Conservation (phyloP, 1,140 invertebrate genomes). For the Fragariocoptes setiger region DNA sequence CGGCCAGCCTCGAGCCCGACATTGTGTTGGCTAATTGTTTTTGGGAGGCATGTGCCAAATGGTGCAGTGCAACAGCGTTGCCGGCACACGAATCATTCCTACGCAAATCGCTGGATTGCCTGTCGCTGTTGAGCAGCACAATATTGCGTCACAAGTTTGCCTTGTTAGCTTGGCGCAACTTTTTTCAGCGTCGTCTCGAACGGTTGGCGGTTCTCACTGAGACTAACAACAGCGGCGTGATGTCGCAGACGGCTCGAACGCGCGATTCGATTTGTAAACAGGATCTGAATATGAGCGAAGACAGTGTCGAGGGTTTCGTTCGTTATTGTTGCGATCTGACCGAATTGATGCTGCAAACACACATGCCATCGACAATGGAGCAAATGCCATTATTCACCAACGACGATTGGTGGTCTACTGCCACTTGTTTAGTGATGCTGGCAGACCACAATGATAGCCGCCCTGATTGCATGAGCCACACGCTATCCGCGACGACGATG, state of each 20-base stretch:
- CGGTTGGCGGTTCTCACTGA: constrained; percentile 40
- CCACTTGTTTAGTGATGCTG: not conserved
- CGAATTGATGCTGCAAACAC: constrained; percentile 20
- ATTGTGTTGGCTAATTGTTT: constrained; percentile 46
- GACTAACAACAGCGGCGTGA: constrained; percentile 47
- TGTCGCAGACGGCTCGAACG: constrained; percentile 15
- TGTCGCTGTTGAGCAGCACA: constrained; percentile 16
- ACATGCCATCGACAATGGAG: constrained; percentile 4
- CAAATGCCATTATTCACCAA: constrained; percentile 3
- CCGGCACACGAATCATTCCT: constrained; percentile 4
- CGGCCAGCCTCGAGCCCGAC: constrained; percentile 43
- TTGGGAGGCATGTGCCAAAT: constrained; percentile 56
- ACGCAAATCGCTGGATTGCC: constrained; percentile 14
- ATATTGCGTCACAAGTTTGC: constrained; percentile 20
- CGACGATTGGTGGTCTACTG: constrained; percentile 4
- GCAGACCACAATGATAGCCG: constrained; percentile 8
- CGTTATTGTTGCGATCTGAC: constrained; percentile 25
- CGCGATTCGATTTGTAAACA: constrained; percentile 27
- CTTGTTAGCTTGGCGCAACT: constrained; percentile 52
- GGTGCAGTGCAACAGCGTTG: constrained; percentile 29
- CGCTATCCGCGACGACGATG: no score
- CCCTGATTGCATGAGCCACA: no score
- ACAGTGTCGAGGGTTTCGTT: constrained; percentile 31
- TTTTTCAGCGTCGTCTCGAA: constrained; percentile 39
- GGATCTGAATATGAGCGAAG: constrained; percentile 30